phyloP scores from a whole-genome alignment of 2,797 vertebrate genomes.

The Acanthurus tractus region DNA sequence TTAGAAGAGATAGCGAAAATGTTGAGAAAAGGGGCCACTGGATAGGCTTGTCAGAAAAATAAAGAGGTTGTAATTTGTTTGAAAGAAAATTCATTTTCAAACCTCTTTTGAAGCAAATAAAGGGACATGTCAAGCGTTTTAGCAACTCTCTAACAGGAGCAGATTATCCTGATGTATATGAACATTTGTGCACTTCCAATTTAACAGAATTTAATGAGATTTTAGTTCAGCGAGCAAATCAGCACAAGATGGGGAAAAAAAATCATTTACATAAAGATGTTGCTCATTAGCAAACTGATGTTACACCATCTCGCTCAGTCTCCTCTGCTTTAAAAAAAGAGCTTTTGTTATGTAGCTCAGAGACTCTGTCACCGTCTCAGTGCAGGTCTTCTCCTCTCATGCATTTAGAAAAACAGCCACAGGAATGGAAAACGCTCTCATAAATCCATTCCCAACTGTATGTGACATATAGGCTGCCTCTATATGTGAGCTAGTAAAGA shows the following conservation, averaged over 20 bases:
- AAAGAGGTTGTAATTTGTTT: slow-evolving; percentile 23
- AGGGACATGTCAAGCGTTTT: slow-evolving; percentile 27
- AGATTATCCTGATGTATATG: slow-evolving; percentile 21
- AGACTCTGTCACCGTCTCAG: slow-evolving; percentile 9
- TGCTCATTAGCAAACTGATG: slow-evolving; percentile 53
- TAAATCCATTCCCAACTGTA: slow-evolving; percentile 29
- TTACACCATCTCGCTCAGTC: slow-evolving; percentile 42
- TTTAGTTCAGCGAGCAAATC: slow-evolving; percentile 42
- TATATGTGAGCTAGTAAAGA: slow-evolving; percentile 27
- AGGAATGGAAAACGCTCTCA: slow-evolving; percentile 34
- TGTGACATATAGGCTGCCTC: slow-evolving; percentile 43
- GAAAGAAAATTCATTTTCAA: slow-evolving; percentile 17
- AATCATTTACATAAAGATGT: slow-evolving; percentile 45
- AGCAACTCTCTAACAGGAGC: slow-evolving; percentile 20
- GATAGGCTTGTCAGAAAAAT: slow-evolving; percentile 15
- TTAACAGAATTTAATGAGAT: slow-evolving; percentile 39
- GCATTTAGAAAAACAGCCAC: slow-evolving; percentile 25
- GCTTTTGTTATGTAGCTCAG: slow-evolving; percentile 22
- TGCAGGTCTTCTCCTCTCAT: slow-evolving; percentile 3
- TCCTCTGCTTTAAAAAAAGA: slow-evolving; percentile 20
- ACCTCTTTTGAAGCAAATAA: slow-evolving; percentile 32
- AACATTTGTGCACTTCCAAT: not conserved
- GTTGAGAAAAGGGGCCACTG: not conserved
- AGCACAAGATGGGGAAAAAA: slow-evolving; percentile 4
- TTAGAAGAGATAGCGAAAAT: slow-evolving; percentile 22